These are phyloP conservation scores for Drosophila fuyamai DNA, from an alignment of 1,140 invertebrate species.

Conservation along the genomic window DNA sequence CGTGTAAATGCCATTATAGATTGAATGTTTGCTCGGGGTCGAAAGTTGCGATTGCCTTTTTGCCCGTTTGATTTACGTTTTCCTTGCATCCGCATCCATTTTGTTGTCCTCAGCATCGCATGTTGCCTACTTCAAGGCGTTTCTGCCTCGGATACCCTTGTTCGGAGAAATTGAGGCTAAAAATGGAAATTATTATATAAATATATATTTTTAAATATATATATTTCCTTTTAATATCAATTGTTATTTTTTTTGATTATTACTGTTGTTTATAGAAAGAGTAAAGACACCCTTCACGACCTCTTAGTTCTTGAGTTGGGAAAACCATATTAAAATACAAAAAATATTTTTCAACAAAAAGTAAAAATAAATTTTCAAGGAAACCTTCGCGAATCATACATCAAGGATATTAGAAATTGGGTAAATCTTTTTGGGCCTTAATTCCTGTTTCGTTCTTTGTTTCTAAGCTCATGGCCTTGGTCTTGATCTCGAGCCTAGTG, in stretches of 20 bases:
- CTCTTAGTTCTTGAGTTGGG: too few relatives aligned
- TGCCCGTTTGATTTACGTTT: conserved; percentile 65
- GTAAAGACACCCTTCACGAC: too few relatives aligned
- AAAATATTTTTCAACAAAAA: too few relatives aligned
- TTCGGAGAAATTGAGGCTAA: neutral
- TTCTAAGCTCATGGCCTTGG: conserved; percentile 46
- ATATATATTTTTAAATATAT: neutral
- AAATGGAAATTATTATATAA: neutral
- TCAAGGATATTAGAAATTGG: conserved; percentile 4
- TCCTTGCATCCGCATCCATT: conserved; percentile 49
- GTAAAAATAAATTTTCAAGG: too few relatives aligned
- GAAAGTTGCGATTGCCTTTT: conserved; percentile 42
- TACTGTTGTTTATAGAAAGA: too few relatives aligned
- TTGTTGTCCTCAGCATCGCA: conserved; percentile 37
- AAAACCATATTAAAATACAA: too few relatives aligned
- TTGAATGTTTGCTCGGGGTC: conserved; percentile 69
- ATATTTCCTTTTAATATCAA: neutral
- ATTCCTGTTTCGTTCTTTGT: conserved; percentile 32
- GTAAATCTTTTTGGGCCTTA: neutral
- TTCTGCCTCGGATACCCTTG: conserved; percentile 3
- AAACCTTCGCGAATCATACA: neutral
- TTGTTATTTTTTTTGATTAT: too few relatives aligned
- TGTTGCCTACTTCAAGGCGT: conserved; percentile 11
- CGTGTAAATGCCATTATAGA: conserved; percentile 80
- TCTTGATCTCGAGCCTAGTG: conserved; percentile 34